Conservation (phyloP, 2,888 invertebrate species). For the Lymantria dispar region DNA sequence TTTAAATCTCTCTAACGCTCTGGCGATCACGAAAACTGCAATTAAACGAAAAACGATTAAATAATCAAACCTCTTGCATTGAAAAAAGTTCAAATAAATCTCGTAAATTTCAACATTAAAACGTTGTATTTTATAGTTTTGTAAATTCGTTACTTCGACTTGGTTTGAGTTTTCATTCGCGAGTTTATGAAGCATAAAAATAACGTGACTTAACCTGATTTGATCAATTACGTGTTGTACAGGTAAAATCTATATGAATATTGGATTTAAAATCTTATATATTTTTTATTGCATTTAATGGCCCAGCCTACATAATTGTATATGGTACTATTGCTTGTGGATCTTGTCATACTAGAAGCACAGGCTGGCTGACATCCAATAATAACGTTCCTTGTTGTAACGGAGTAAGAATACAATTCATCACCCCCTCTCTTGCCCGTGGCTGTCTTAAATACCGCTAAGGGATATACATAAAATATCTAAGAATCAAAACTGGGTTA, state of each 20-base stretch:
- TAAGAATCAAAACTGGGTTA: too few relatives aligned
- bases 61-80: conserved; percentile 22
- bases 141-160: conserved; percentile 25
- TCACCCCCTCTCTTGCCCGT: too few relatives aligned
- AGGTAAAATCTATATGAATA: background rate
- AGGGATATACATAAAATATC: too few relatives aligned
- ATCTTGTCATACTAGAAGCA: too few relatives aligned
- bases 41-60: conserved; percentile 17
- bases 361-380: too few relatives aligned
- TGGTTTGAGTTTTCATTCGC: conserved; percentile 4
- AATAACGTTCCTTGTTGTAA: too few relatives aligned
- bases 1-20: conserved; percentile 5
- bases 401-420: too few relatives aligned
- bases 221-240: conserved; percentile 28
- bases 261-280: too few relatives aligned
- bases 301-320: too few relatives aligned
- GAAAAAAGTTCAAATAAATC: conserved; percentile 21
- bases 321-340: too few relatives aligned
- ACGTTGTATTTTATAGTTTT: conserved; percentile 29
- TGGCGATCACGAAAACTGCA: background rate
- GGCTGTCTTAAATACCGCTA: too few relatives aligned
- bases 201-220: conserved; percentile 29
- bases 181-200: conserved; percentile 5
- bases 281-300: too few relatives aligned
- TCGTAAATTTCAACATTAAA: conserved; percentile 19